phyloP scores from a whole-genome alignment of 1,140 invertebrate species.

The Aporrectodea caliginosa region DNA sequence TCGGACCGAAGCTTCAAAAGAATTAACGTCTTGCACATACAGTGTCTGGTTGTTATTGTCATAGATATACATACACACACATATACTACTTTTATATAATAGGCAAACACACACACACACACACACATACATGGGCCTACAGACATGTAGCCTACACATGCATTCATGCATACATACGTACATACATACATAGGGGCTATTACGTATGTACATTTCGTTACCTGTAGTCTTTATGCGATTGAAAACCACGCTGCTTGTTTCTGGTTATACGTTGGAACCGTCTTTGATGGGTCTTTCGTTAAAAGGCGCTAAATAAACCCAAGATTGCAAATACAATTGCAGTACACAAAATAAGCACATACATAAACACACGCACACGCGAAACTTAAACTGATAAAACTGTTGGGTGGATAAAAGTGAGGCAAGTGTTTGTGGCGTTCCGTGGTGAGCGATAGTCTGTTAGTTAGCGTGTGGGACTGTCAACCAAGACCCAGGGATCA shows the following conservation, averaged over 20 bases:
- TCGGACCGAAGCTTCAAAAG: neutral
- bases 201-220: too few relatives aligned
- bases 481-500: too few relatives aligned
- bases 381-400: too few relatives aligned
- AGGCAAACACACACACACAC: neutral
- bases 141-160: neutral
- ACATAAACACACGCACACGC: neutral
- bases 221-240: neutral
- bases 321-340: neutral
- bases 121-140: neutral
- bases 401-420: too few relatives aligned
- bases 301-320: neutral
- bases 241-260: too few relatives aligned
- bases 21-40: neutral
- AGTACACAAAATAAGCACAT: neutral
- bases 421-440: too few relatives aligned
- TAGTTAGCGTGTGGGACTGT: too few relatives aligned
- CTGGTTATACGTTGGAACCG: too few relatives aligned
- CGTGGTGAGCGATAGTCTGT: too few relatives aligned
- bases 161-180: neutral
- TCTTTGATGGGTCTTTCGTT: too few relatives aligned
- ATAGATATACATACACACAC: neutral
- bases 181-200: neutral
- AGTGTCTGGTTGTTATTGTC: neutral
- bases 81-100: too few relatives aligned